Evolutionary conservation across 2,113 vertebrate species (phyloP).

Genomic region (Centropristis striata): DNA sequence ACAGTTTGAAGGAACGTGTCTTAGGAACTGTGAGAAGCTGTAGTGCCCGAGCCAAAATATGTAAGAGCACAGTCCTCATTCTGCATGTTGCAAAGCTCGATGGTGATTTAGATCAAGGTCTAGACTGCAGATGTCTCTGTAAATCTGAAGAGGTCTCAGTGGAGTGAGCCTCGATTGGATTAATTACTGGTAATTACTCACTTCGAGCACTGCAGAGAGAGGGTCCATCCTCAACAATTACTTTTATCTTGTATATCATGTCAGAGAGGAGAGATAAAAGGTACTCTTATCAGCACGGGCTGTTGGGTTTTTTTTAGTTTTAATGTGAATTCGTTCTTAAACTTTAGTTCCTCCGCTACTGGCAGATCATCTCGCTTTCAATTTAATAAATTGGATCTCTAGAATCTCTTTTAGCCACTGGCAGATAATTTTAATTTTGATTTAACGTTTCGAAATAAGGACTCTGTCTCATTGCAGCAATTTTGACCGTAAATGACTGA

Average conservation of each 20-base stretch:
- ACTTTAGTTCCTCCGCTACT: slow-evolving; percentile 35
- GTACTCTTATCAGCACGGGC: slow-evolving; percentile 41
- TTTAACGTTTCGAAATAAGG: slow-evolving; percentile 37
- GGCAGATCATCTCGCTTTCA: slow-evolving; percentile 45
- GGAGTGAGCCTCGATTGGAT: slow-evolving; percentile 69
- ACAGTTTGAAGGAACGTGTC: too few relatives aligned
- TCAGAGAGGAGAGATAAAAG: slow-evolving; percentile 59
- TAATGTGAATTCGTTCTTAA: slow-evolving; percentile 30
- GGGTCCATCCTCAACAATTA: slow-evolving; percentile 64
- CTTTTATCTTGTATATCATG: slow-evolving; percentile 72
- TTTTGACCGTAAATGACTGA: slow-evolving; percentile 14
- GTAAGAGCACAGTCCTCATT: slow-evolving; percentile 44
- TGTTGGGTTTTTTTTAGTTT: slow-evolving; percentile 58
- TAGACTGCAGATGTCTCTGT: slow-evolving; percentile 66
- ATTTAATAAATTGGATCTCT: slow-evolving; percentile 52
- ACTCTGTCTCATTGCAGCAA: slow-evolving; percentile 9
- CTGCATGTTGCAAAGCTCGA: slow-evolving; percentile 19
- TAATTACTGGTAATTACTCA: slow-evolving; percentile 78
- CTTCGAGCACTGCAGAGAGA: slow-evolving; percentile 53
- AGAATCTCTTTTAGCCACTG: slow-evolving; percentile 32
- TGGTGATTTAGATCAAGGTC: slow-evolving; percentile 69
- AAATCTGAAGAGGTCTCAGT: slow-evolving; percentile 66
- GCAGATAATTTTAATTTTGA: slow-evolving; percentile 48
- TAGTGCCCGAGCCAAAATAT: slow-evolving; percentile 23
- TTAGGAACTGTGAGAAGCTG: too few relatives aligned